A percentile compares a stretch with the other conserved stretches of the same genome.
Evolutionary conservation across 2,113 vertebrate species (phyloP).

Genomic region (Petrocephalus microphthalmus): DNA sequence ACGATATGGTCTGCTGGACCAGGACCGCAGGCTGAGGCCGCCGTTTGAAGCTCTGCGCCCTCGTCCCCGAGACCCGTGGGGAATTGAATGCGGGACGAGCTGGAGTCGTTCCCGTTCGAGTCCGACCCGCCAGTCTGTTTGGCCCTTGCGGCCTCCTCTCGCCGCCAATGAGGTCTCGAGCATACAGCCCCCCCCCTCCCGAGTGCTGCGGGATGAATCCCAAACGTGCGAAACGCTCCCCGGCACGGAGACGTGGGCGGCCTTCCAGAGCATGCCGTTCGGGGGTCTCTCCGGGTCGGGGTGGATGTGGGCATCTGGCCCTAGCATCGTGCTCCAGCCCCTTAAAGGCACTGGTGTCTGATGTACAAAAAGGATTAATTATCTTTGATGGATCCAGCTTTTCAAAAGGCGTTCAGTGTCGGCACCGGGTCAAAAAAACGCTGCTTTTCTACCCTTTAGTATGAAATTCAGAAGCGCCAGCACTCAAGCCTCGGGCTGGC

Average conservation of each 20-base stretch:
- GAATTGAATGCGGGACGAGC: background rate
- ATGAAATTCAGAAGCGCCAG: background rate
- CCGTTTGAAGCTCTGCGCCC: background rate
- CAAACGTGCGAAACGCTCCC: background rate
- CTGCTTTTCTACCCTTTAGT: background rate
- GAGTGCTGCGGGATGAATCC: background rate
- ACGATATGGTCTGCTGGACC: background rate
- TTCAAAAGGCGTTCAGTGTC: background rate
- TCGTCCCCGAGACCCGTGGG: background rate
- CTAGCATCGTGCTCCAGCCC: background rate
- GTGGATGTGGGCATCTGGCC: background rate
- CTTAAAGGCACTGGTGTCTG: background rate
- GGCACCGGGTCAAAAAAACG: background rate
- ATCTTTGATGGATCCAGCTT: constrained; percentile 13
- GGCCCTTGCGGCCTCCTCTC: background rate
- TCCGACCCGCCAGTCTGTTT: background rate
- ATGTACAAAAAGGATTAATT: constrained; percentile 12
- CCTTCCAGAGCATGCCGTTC: background rate
- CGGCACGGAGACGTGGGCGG: background rate
- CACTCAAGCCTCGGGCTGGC: background rate
- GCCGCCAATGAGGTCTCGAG: background rate
- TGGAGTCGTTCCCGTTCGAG: background rate
- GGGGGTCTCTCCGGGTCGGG: background rate
- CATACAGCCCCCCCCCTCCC: background rate
- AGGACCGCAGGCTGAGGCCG: background rate